These are phyloP conservation scores for Solea senegalensis DNA, from an alignment of 2,113 vertebrate genomes.

Conservation along the genomic window DNA sequence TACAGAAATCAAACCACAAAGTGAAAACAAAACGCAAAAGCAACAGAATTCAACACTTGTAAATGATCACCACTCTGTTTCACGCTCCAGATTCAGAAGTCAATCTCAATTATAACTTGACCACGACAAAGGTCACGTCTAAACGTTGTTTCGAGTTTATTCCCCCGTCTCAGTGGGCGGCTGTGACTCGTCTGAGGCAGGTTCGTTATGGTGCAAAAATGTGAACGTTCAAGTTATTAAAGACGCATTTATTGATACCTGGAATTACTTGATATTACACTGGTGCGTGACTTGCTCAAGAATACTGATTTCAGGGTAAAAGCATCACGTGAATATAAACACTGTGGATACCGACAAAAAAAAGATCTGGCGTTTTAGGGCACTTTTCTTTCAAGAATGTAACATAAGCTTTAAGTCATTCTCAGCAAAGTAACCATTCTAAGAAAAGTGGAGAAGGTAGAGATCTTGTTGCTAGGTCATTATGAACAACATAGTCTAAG, in stretches of 20 bases:
- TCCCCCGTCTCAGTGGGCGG: background rate
- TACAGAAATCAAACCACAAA: slow-evolving; percentile 27
- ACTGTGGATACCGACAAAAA: slow-evolving; percentile 13
- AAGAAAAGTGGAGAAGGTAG: slow-evolving; percentile 17
- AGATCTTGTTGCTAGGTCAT: slow-evolving; percentile 22
- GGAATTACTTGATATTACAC: slow-evolving; percentile 9
- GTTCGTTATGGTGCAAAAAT: background rate
- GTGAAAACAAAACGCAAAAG: slow-evolving; percentile 4
- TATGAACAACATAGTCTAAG: slow-evolving; percentile 6
- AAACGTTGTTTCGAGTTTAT: background rate
- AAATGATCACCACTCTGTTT: background rate
- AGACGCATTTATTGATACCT: too few relatives aligned
- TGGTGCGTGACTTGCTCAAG: slow-evolving; percentile 25
- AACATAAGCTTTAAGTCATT: slow-evolving; percentile 21
- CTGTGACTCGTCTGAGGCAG: slow-evolving; percentile 36
- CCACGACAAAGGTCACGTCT: slow-evolving; percentile 16
- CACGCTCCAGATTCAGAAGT: background rate
- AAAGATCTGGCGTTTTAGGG: slow-evolving; percentile 10
- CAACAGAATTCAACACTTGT: background rate
- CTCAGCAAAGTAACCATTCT: background rate
- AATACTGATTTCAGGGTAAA: slow-evolving; percentile 20
- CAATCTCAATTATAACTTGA: background rate
- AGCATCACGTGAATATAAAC: slow-evolving; percentile 24
- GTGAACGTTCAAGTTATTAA: too few relatives aligned
- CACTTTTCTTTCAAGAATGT: slow-evolving; percentile 7